These are phyloP conservation scores for Anaspis maculata DNA, from an alignment of 2,888 invertebrate species.

Conservation along the genomic window DNA sequence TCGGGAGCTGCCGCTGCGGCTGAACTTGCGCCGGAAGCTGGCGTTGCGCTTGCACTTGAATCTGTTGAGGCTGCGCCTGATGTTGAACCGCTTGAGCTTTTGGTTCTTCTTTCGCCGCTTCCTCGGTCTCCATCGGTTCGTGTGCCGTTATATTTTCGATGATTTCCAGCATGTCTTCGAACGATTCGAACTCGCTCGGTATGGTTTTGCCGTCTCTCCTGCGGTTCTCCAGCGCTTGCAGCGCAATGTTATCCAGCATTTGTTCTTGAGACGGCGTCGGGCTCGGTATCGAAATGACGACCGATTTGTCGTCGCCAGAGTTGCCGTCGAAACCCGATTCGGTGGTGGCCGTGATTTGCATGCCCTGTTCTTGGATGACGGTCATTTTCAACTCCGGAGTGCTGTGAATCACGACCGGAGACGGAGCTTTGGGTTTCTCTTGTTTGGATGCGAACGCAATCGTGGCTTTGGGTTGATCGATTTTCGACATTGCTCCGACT, in stretches of 20 bases:
- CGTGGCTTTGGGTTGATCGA: too few relatives aligned
- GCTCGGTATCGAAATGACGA: slow-evolving; percentile 58
- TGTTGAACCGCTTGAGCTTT: too few relatives aligned
- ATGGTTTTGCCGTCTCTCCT: slow-evolving; percentile 46
- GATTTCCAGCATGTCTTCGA: slow-evolving; percentile 64
- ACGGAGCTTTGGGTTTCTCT: slow-evolving; percentile 26
- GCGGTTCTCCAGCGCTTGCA: slow-evolving; percentile 49
- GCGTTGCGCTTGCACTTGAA: too few relatives aligned
- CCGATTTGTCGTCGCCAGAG: slow-evolving; percentile 53
- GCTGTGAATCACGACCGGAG: slow-evolving; percentile 33
- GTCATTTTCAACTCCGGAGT: slow-evolving; percentile 41
- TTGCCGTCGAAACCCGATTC: slow-evolving; percentile 50
- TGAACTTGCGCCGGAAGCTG: slow-evolving; percentile 2
- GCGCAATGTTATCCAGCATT: slow-evolving; percentile 54
- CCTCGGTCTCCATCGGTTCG: slow-evolving; percentile 30
- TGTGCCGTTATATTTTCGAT: slow-evolving; percentile 53
- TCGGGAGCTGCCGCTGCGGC: slow-evolving; percentile 1
- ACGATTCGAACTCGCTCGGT: slow-evolving; percentile 52
- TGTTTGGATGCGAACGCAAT: too few relatives aligned
- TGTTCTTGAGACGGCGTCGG: slow-evolving; percentile 58
- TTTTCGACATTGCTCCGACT: too few relatives aligned
- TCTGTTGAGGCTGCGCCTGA: too few relatives aligned
- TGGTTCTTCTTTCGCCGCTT: too few relatives aligned
- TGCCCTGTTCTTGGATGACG: slow-evolving; percentile 34
- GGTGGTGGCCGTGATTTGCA: slow-evolving; percentile 37